phyloP scores from a whole-genome alignment of 2,888 invertebrate species.

The Cylindroiulus punctatus region DNA sequence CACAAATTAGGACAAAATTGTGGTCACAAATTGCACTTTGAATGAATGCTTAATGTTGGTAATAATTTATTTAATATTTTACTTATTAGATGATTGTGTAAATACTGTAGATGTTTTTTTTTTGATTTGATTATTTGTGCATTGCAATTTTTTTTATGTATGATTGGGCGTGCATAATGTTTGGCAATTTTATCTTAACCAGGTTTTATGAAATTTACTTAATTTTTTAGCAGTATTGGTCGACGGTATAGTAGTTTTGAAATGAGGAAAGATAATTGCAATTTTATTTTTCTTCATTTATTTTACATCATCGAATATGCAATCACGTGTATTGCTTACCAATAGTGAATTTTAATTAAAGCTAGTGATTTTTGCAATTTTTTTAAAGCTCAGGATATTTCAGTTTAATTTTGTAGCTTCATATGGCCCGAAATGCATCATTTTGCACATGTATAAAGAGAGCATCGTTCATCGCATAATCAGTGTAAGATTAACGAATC shows the following conservation, averaged over 20 bases:
- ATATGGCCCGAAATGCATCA: neutral
- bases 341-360: neutral
- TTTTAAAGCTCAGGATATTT: neutral
- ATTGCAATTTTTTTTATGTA: constrained; percentile 15
- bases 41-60: neutral
- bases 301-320: neutral
- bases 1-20: constrained; percentile 25
- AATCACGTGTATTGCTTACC: neutral
- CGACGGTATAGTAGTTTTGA: neutral
- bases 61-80: neutral
- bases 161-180: neutral
- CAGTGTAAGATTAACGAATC: constrained; percentile 2
- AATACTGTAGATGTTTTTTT: constrained; percentile 19
- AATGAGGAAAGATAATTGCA: neutral
- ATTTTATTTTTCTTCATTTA: neutral
- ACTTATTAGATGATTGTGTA: constrained; percentile 11
- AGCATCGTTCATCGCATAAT: constrained; percentile 21
- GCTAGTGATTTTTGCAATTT: neutral
- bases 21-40: constrained; percentile 15
- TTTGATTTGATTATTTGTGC: neutral
- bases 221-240: neutral
- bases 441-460: constrained; percentile 30
- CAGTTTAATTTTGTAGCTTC: neutral
- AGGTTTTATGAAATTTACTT: neutral
- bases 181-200: neutral